phyloP scores from a whole-genome alignment of 2,888 invertebrate species.

The Andrena dorsata region DNA sequence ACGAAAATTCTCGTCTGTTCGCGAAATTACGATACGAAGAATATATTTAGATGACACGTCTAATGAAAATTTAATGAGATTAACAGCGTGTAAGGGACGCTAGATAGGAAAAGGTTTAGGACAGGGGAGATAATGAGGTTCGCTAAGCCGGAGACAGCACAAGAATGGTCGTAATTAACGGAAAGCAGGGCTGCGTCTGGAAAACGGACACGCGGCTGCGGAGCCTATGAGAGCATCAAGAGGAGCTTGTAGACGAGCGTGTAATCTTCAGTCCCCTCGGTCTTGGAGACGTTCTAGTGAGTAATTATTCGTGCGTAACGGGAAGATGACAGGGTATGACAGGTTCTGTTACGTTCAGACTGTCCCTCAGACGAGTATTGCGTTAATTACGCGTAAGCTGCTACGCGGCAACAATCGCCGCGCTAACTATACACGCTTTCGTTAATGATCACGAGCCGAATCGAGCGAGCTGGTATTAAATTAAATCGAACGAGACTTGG shows the following conservation, averaged over 20 bases:
- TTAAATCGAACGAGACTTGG: neutral
- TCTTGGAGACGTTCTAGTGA: slow-evolving; percentile 59
- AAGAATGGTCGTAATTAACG: slow-evolving; percentile 45
- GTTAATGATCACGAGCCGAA: neutral
- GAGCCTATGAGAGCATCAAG: slow-evolving; percentile 44
- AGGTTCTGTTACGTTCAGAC: slow-evolving; percentile 45
- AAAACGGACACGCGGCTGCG: slow-evolving; percentile 29
- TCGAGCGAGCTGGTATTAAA: neutral
- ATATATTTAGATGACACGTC: too few relatives aligned
- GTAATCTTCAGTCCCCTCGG: slow-evolving; percentile 65
- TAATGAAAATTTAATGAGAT: too few relatives aligned
- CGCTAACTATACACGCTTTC: neutral
- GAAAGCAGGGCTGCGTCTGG: slow-evolving; percentile 36
- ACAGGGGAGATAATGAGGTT: slow-evolving; percentile 15
- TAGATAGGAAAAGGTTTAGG: neutral
- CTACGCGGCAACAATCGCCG: slow-evolving; percentile 24
- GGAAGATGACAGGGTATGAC: slow-evolving; percentile 52
- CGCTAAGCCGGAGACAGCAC: slow-evolving; percentile 6
- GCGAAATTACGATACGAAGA: too few relatives aligned
- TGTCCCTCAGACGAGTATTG: slow-evolving; percentile 44
- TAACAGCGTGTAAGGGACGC: neutral
- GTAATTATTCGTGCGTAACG: slow-evolving; percentile 67
- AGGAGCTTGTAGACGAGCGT: slow-evolving; percentile 65
- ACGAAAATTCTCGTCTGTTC: too few relatives aligned
- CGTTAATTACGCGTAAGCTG: slow-evolving; percentile 50